A percentile compares a stretch with the other conserved stretches of the same genome.
phyloP scores from a whole-genome alignment of 1,140 invertebrate genomes.

The Alviniconcha marisindica region DNA sequence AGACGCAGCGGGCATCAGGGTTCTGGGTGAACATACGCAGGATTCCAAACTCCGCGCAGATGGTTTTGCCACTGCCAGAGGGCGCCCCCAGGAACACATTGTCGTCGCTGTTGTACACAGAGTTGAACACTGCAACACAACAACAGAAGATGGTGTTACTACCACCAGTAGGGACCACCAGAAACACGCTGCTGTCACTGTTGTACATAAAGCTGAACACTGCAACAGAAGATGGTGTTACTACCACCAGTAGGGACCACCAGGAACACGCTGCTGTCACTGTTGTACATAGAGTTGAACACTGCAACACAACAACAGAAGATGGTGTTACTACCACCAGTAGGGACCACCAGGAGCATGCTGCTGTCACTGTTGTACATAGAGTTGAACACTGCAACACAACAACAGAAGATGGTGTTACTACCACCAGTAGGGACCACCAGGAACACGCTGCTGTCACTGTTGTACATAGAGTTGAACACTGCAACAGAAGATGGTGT shows the following conservation, averaged over 20 bases:
- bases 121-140: slow-evolving; percentile 90
- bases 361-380: slow-evolving; percentile 99
- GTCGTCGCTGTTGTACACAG: slow-evolving; percentile 98
- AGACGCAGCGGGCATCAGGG: slow-evolving; percentile 85
- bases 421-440: slow-evolving; percentile 98
- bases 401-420: slow-evolving; percentile 79
- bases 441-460: slow-evolving; percentile 98
- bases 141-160: slow-evolving; percentile 86
- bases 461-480: slow-evolving; percentile 99
- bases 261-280: slow-evolving; percentile 98
- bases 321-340: slow-evolving; percentile 97
- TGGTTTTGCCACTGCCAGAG: slow-evolving; percentile 97
- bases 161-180: slow-evolving; percentile 97
- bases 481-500: slow-evolving; percentile 88
- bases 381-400: slow-evolving; percentile 95
- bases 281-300: slow-evolving; percentile 99
- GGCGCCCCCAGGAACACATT: slow-evolving; percentile 99
- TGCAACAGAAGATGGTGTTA: slow-evolving; percentile 79
- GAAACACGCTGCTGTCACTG: slow-evolving; percentile 98
- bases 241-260: slow-evolving; percentile 98
- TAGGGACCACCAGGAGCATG: slow-evolving; percentile 97
- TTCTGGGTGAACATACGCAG: slow-evolving; percentile 87
- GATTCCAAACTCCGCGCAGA: slow-evolving; percentile 98
- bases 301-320: slow-evolving; percentile 92
- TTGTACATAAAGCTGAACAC: slow-evolving; percentile 99